These are phyloP conservation scores for Donacobius atricapilla DNA, from an alignment of 2,113 vertebrate species.

Conservation along the genomic window DNA sequence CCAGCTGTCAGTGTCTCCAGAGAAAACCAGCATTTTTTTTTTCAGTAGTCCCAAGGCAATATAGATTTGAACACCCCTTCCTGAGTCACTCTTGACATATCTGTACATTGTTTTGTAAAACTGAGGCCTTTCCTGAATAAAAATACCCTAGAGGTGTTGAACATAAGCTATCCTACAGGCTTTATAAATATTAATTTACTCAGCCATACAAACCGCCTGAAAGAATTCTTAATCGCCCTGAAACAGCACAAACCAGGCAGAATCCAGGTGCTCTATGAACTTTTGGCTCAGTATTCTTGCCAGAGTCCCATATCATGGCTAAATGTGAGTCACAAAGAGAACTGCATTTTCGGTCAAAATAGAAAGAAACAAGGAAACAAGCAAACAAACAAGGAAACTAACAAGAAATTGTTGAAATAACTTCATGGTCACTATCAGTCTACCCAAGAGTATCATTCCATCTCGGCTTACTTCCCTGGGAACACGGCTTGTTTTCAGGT, in stretches of 20 bases:
- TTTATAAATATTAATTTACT: background rate
- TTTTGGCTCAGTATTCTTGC: background rate
- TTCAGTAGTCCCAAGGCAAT: background rate
- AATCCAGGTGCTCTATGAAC: background rate
- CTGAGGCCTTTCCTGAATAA: background rate
- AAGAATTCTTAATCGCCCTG: background rate
- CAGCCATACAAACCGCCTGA: background rate
- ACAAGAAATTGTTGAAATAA: background rate
- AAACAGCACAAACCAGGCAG: background rate
- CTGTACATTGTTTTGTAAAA: background rate
- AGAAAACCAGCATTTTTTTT: background rate
- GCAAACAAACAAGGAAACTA: background rate
- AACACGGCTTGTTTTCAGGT: background rate
- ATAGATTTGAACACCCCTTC: background rate
- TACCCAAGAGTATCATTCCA: background rate
- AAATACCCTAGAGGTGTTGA: background rate
- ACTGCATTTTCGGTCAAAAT: background rate
- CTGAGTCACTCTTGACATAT: background rate
- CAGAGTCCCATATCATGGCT: background rate
- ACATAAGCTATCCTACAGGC: background rate
- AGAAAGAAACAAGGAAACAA: background rate
- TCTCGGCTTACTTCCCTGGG: background rate
- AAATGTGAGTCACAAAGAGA: background rate
- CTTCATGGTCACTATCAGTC: background rate
- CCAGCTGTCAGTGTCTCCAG: background rate